Base-by-base conservation (phyloP, 2,888 invertebrate genomes). In the Machimus atricapillus region DNA sequence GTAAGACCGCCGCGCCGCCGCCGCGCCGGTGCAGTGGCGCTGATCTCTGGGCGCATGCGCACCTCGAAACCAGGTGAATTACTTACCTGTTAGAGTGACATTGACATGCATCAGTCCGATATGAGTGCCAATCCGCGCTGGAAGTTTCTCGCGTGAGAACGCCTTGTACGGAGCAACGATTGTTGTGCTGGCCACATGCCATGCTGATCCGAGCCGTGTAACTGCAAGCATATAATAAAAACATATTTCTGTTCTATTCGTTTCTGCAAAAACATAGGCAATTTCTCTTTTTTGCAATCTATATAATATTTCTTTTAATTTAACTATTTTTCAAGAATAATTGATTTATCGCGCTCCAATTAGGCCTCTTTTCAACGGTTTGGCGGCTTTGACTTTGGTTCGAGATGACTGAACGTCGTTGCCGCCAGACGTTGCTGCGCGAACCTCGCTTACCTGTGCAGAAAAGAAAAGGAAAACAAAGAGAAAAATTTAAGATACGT, bases 21-120 rank as follows among this genome's bases (percentile, higher is more conserved):
- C n/a, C n/a, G n/a, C n/a, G n/a, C n/a, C n/a, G n/a, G 14, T 14
- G 3, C 14, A 43, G 43, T 43, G 19, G 66, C 66, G 19, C 27
- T 19, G 66, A 27, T 66, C 66, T 27, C 27, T 19, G 27, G 8
- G 27, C 27, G 79, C 79, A 79, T 23, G 66, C 19, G 79, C 79
- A 79, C 23, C 52, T 23, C 37, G 58, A 34, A 66, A 66, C 79
- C 19, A 66, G 73, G 79, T 87, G 86, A 81, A 86, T 73, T 56
- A 86, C 93, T 94, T 94, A 98, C 98, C 97, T 93, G 95, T 95
- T 90, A 99, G 95, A 86, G 99, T 98, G 90, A 99, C 97, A 93
- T 99, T 99, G 93, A 98, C 97, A 93, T 98, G 97, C 91, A 96
- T 96, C 88, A 99, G 94, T 87, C 98, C 99, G 90, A 99, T 96